Evolutionary conservation across 2,113 vertebrate genomes (phyloP), one percentile per base, ranked within the genome.

Genomic region (Dryoscopus gambensis): DNA sequence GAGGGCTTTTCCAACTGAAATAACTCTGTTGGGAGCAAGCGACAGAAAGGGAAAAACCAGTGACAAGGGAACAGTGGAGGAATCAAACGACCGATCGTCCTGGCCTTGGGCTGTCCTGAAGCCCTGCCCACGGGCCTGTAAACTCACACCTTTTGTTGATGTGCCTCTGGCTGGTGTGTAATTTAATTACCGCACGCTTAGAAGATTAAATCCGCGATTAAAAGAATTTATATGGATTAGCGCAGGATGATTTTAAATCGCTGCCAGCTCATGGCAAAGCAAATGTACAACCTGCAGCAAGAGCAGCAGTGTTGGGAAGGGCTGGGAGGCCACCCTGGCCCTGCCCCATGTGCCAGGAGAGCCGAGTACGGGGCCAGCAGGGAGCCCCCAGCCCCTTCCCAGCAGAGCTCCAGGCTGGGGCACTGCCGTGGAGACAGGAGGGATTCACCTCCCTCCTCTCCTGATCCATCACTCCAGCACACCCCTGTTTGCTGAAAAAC

Each of bases 151-250:
- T 77, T 42, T 37, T 2, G 1, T 53, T 23, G 95, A 13, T 5
- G 71, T 76, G 80, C 81, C 74, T 63, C 86, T 69, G 95, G 23
- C 92, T 94, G 94, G 59, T 50, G 13, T 60, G 65, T 95, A 96
- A 97, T 97, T 97, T 97, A 97, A 97, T 97, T 97, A 97, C 86
- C 1, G 1, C 65, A 30, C 3, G 92, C 94, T 97, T 90, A 97
- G 91, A 62, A 97, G 97, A 97, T 97, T 97, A 97, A 96, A 97
- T 44, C 90, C 71, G 23, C 5, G 96, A 97, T 97, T 97, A 96
- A 93, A 84, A 95, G 97, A 96, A 95, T 97, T 97, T 96, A 84
- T 94, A 57, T 95, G 97, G 95, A 97, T 97, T 97, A 97, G 93
- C 40, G 18, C 64, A 47, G 93, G 91, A 93, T 92, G 97, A 65